phyloP scores from a whole-genome alignment of 2,113 vertebrate genomes.

The Plecturocebus donacophilus region DNA sequence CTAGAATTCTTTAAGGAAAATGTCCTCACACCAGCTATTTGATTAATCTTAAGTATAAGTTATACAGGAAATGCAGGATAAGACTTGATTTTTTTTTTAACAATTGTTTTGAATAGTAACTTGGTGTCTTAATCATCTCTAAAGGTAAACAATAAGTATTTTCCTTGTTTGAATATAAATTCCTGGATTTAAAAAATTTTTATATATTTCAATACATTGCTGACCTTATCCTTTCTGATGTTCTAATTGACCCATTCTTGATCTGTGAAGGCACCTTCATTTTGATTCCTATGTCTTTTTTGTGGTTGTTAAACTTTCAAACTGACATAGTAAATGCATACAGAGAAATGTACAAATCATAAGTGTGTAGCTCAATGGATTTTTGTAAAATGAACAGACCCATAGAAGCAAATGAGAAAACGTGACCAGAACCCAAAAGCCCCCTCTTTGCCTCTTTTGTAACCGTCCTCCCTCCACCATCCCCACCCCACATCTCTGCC shows the following conservation, averaged over 20 bases:
- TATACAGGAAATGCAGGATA: neutral
- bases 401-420: neutral
- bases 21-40: neutral
- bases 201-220: neutral
- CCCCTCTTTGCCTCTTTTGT: neutral
- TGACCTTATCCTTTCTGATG: neutral
- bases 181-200: neutral
- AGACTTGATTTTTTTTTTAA: neutral
- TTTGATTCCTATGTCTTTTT: neutral
- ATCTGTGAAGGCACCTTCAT: neutral
- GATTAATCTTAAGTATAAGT: constrained; percentile 5
- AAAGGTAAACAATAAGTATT: neutral
- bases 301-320: neutral
- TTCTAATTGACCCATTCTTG: neutral
- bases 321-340: neutral
- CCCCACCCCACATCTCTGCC: no score
- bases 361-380: neutral
- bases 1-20: neutral
- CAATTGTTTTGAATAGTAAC: neutral
- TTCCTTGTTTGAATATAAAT: neutral
- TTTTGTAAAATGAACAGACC: neutral
- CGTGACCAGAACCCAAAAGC: no score
- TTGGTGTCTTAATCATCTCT: neutral
- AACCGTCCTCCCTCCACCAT: no score
- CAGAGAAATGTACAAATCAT: neutral